Conservation (phyloP, 2,797 vertebrate genomes). For the Pseudochaenichthys georgianus region DNA sequence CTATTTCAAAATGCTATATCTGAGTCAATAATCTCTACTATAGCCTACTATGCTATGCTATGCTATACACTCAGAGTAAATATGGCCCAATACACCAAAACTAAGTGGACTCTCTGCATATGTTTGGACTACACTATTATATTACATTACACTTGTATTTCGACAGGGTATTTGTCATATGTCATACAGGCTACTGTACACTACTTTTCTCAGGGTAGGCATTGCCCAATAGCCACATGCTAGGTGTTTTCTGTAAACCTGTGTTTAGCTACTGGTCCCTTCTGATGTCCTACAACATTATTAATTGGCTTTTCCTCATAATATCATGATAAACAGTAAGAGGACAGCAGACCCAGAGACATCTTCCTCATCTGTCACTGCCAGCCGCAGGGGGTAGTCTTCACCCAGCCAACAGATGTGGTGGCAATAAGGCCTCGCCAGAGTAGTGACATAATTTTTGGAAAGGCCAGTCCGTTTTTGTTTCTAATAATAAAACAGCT, state of each 20-base stretch:
- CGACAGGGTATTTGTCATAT: neutral
- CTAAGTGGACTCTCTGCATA: neutral
- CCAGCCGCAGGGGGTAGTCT: constrained; percentile 58
- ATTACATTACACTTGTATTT: too few species aligned
- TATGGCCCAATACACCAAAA: neutral
- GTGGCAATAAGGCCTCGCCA: constrained; percentile 66
- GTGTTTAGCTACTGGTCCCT: neutral
- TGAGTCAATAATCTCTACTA: neutral
- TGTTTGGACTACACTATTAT: neutral
- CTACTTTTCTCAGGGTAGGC: constrained; percentile 13
- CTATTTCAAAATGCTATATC: too few species aligned
- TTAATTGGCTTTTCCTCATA: neutral
- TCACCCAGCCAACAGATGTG: constrained; percentile 69
- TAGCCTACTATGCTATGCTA: neutral
- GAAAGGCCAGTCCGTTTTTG: constrained; percentile 52
- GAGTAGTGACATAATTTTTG: constrained; percentile 67
- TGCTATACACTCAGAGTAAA: neutral
- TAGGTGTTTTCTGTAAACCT: constrained; percentile 16
- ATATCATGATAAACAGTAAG: neutral
- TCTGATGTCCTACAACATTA: neutral
- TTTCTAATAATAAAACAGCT: constrained; percentile 62
- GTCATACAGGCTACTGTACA: neutral
- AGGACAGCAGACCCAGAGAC: constrained; percentile 33
- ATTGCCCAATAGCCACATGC: constrained; percentile 13
- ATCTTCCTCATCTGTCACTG: constrained; percentile 68